Conservation (phyloP, 2,113 vertebrate species). For the Nannobrachium achirus region DNA sequence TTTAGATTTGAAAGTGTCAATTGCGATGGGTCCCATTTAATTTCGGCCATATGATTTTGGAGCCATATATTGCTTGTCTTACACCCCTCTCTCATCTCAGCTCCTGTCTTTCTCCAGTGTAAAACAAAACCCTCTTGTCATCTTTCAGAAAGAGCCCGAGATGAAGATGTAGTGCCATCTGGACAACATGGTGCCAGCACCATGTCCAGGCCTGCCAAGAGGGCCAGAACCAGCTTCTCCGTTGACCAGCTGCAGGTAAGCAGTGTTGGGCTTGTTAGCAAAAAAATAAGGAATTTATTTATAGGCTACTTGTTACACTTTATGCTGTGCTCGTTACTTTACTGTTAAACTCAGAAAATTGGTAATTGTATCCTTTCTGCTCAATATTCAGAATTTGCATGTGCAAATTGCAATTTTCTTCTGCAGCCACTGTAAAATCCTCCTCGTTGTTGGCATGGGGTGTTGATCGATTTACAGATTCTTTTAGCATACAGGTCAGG, state of each 20-base stretch:
- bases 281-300: no score
- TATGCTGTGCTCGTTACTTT: neutral
- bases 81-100: neutral
- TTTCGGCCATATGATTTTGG: neutral
- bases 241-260: constrained; percentile 95
- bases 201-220: constrained; percentile 91
- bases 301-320: no score
- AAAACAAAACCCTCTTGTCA: neutral
- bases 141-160: constrained; percentile 86
- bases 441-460: no score
- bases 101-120: neutral
- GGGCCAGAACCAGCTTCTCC: constrained; percentile 97
- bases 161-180: constrained; percentile 83
- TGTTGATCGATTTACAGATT: no score
- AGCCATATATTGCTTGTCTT: neutral
- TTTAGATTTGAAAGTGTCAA: no score
- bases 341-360: no score
- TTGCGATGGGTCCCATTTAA: neutral
- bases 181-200: constrained; percentile 85
- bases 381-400: neutral
- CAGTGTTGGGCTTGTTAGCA: neutral
- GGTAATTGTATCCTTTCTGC: neutral
- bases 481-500: no score
- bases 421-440: no score
- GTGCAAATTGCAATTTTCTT: no score